Evolutionary conservation across 1,140 invertebrate species (phyloP), one percentile per base, ranked within the genome.

Genomic region (Pogonus chalceus): DNA sequence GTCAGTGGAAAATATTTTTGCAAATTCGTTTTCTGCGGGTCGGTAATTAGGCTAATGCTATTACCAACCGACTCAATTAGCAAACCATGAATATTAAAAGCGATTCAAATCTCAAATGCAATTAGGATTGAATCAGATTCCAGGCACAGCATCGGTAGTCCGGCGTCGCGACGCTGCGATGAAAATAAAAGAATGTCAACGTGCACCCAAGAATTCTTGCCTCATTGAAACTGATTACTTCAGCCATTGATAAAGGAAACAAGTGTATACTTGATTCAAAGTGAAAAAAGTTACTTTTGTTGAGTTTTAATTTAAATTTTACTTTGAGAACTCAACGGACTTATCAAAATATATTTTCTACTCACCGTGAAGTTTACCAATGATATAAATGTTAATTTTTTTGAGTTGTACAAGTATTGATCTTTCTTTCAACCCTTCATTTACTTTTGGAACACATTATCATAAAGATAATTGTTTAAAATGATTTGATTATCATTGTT

Each of bases 51-150:
- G 37, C 37, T 43, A 43, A 43, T 16, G 9, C 18, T 43, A 43
- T 9, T 43, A 43, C 37, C 37, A 16, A 43, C 37, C 18, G 37
- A 43, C 9, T 43, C 37, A 43, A 43, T 43, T 43, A 43, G 37
- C 37, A 43, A 16, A 43, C 37, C 37, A 43, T 43, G 37, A 43
- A 43, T 43, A 43, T 43, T 43, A 43, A 43, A 43, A 43, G 37
- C 7, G 37, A 43, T 43, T 43, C 37, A 43, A 43, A 16, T 43
- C 37, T 43, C 37, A 43, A 43, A 43, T 43, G 37, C 37, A 43
- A 43, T 43, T 43, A 43, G 37, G 9, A 43, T 43, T 16, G 37
- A 43, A 43, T 43, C 37, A 43, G 37, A 10, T 43, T 18, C 37
- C 9, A 43, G 3, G 18, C 26, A 31, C 4, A 7, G 26, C 26